Base-by-base conservation (phyloP, 1,140 invertebrate genomes). In the Adoxophyes honmai region DNA sequence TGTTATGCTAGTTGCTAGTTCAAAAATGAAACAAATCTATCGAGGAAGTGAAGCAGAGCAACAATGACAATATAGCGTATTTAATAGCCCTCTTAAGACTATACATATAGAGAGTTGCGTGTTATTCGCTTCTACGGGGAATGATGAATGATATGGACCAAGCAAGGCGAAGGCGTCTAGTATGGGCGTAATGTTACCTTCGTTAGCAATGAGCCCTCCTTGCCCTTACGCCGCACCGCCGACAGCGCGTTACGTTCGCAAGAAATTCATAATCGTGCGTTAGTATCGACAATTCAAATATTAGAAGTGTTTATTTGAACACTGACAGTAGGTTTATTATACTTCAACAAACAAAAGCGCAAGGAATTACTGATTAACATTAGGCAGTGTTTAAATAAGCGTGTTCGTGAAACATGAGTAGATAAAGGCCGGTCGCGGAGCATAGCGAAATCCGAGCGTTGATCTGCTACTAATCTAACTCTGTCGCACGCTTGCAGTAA, bases 201-300 rank as follows among this genome's bases (percentile, higher is more conserved):
- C 82, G 59, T 84, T 81, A 81, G 76, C 81, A 77, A 88, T 88
- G 60, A 88, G 82, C 63, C 81, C 78, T 77, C 81, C 82, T 69
- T 81, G 76, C 64, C 79, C 82, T 85, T 79, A 60, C 55, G 62
- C 67, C 62, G 68, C 60, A 62, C 52, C 60, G 61, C 60, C 64
- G 72, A n/a, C 68, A 71, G 70, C 75, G 73, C 64, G 69, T 58
- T 61, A 51, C 52, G 66, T 59, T 62, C 67, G 68, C 67, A 78
- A 80, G 55, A 54, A 65, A 74, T 62, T 67, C 66, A 75, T 70
- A 75, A 55, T 39, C 10, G 16, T 53, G 21, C 21, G 52, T 36
- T 34, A 53, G 33, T 35, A 34, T 53, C 33, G 5, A 53, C 6
- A 34, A 11, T 34, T 38, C 7, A 48, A 48, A 3, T 48, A 48